phyloP scores from a whole-genome alignment of 1,140 invertebrate species.

The Phymastichus coffea region DNA sequence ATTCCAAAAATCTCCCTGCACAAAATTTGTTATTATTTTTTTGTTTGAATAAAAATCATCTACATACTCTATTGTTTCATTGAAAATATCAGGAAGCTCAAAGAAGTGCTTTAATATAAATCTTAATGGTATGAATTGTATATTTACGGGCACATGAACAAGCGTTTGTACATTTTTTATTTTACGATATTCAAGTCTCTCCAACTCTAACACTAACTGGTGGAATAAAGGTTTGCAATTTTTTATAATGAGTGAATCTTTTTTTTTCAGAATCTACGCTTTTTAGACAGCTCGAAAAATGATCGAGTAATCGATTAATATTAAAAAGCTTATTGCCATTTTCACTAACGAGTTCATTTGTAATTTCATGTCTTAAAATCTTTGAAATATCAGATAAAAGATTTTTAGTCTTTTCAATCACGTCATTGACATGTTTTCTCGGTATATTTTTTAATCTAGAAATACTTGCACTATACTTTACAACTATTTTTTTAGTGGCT shows the following conservation, averaged over 20 bases:
- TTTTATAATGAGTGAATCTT: too few species aligned
- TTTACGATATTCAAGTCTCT: slow-evolving; percentile 4
- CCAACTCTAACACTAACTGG: too few species aligned
- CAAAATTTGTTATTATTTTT: background rate
- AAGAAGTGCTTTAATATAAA: too few species aligned
- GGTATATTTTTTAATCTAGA: too few species aligned
- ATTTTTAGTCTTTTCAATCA: background rate
- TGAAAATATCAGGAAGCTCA: background rate
- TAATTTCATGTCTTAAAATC: background rate
- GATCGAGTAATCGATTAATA: background rate
- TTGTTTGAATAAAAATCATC: background rate
- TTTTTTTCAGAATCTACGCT: background rate
- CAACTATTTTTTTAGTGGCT: background rate
- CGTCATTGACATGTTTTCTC: too few species aligned
- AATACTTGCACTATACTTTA: slow-evolving; percentile 1
- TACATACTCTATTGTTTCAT: slow-evolving; percentile 1
- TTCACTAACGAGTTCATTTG: background rate
- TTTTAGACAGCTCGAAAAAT: background rate
- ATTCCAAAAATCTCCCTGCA: background rate
- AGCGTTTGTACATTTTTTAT: background rate
- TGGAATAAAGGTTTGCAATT: background rate
- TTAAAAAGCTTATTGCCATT: too few species aligned
- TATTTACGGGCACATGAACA: background rate
- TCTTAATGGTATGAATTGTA: too few species aligned
- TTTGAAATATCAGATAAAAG: background rate